These are phyloP conservation scores for Chelonus insularis DNA, from an alignment of 1,140 invertebrate genomes.

Conservation along the genomic window DNA sequence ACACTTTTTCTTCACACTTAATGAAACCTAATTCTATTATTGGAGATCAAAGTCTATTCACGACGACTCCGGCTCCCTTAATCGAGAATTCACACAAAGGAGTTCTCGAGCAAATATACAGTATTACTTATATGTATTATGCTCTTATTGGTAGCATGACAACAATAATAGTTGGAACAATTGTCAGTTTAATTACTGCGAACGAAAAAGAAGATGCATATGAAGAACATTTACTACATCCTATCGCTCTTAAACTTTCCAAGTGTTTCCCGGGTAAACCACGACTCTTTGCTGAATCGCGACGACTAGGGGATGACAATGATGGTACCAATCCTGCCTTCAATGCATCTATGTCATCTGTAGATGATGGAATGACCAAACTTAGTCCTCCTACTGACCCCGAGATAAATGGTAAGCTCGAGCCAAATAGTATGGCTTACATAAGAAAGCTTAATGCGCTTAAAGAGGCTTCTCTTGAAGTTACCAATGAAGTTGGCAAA, in stretches of 20 bases:
- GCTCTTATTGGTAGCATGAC: constrained; percentile 70
- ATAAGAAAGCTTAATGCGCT: constrained; percentile 51
- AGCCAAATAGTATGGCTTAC: constrained; percentile 41
- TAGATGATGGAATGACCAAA: constrained; percentile 38
- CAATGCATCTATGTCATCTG: constrained; percentile 38
- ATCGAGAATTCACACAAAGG: not conserved
- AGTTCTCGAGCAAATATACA: constrained; percentile 64
- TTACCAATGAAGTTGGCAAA: constrained; percentile 54
- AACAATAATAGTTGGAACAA: constrained; percentile 67
- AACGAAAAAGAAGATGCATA: constrained; percentile 67
- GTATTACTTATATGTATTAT: constrained; percentile 78
- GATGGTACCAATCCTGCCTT: constrained; percentile 33
- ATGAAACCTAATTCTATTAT: constrained; percentile 40
- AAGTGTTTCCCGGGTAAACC: constrained; percentile 61
- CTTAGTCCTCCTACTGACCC: constrained; percentile 27
- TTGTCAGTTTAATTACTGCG: constrained; percentile 68
- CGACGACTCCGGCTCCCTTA: constrained; percentile 17
- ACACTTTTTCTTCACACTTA: constrained; percentile 66
- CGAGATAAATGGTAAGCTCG: constrained; percentile 38
- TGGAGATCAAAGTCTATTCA: not conserved
- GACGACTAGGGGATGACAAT: constrained; percentile 38
- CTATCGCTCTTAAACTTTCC: constrained; percentile 65
- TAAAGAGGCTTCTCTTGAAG: constrained; percentile 51
- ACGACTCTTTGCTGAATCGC: constrained; percentile 47
- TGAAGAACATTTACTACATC: constrained; percentile 70